phyloP scores from a whole-genome alignment of 2,113 vertebrate species.

The Numenius arquata region DNA sequence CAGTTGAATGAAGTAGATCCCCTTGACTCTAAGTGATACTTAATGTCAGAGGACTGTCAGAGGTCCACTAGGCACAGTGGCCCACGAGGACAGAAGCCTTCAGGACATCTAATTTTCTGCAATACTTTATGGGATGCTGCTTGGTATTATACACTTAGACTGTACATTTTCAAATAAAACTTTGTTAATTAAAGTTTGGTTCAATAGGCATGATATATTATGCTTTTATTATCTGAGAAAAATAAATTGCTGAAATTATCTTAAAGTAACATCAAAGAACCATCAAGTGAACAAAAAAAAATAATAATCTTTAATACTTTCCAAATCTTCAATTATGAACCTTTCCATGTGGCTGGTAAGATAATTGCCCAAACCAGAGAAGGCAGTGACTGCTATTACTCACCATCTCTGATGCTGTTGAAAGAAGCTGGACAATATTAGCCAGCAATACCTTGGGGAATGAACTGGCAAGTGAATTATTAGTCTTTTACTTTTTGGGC shows the following conservation, averaged over 20 bases:
- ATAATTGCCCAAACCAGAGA: not conserved
- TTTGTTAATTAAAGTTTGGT: not conserved
- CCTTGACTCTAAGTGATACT: not conserved
- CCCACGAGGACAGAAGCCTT: not conserved
- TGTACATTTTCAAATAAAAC: not conserved
- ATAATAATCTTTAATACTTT: not conserved
- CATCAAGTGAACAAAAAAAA: not conserved
- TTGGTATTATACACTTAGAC: not conserved
- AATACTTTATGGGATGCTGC: not conserved
- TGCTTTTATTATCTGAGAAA: not conserved
- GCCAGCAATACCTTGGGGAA: not conserved
- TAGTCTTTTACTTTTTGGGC: not conserved
- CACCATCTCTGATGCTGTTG: not conserved
- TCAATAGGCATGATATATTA: not conserved
- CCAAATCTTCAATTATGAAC: not conserved
- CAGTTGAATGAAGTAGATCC: not conserved
- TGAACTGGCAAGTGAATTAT: not conserved
- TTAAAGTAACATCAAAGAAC: not conserved
- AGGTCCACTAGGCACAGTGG: not conserved
- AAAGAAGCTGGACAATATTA: not conserved
- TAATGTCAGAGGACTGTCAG: not conserved
- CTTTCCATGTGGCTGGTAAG: not conserved
- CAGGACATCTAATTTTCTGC: not conserved
- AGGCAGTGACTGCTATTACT: not conserved
- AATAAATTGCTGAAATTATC: not conserved